A percentile compares a stretch with the other conserved stretches of the same genome.
These are phyloP conservation scores for Nestor notabilis DNA, from an alignment of 2,113 vertebrate genomes.

Conservation along the genomic window DNA sequence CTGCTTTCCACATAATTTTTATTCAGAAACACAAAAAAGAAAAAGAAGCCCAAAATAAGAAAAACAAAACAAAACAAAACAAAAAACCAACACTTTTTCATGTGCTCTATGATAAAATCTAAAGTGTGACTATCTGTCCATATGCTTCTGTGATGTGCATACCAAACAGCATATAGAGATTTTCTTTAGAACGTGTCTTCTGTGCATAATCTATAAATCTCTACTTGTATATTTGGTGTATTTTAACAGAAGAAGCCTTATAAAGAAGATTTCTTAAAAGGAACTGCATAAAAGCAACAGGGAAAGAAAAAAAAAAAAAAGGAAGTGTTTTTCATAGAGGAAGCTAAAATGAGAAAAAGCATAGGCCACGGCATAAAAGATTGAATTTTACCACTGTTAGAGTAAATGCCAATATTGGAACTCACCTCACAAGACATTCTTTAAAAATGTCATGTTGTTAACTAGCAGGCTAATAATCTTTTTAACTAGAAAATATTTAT, in stretches of 20 bases:
- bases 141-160: neutral
- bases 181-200: neutral
- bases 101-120: neutral
- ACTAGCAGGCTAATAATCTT: neutral
- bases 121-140: conserved; percentile 4
- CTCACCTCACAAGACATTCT: neutral
- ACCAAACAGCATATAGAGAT: neutral
- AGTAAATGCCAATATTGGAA: neutral
- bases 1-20: neutral
- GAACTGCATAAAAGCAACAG: rapidly evolving
- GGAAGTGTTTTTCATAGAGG: neutral
- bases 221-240: neutral
- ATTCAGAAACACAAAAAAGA: neutral
- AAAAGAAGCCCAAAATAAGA: neutral
- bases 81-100: neutral
- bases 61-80: neutral
- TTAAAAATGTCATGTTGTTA: neutral
- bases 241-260: neutral
- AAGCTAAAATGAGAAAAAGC: neutral
- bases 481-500: neutral
- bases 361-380: neutral
- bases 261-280: neutral
- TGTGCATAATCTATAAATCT: conserved; percentile 8
- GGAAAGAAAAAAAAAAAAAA: neutral
- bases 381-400: neutral